Conservation (phyloP, 2,113 vertebrate species). For the Cnemophilus loriae region DNA sequence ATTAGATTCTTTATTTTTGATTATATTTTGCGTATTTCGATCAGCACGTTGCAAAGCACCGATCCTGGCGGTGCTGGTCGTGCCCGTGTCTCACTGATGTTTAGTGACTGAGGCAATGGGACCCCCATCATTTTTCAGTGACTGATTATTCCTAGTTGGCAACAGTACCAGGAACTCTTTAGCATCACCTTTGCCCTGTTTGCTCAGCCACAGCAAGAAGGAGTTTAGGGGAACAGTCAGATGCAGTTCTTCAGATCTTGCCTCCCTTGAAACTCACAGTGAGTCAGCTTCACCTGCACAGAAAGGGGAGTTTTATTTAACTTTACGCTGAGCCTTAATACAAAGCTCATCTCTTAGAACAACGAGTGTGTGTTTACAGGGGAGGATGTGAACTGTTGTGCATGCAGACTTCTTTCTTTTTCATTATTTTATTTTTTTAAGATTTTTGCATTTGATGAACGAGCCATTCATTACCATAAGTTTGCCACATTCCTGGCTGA, state of each 20-base stretch:
- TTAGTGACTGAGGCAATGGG: not conserved
- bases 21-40: not conserved
- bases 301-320: not conserved
- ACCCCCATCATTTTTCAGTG: not conserved
- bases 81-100: fast-evolving
- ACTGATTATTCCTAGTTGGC: not conserved
- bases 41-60: not conserved
- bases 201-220: not conserved
- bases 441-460: not conserved
- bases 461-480: not conserved
- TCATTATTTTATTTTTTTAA: not conserved
- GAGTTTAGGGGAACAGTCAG: not conserved
- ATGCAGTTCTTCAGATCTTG: not conserved
- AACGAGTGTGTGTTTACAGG: not conserved
- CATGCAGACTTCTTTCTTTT: not conserved
- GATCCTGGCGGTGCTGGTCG: not conserved
- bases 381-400: not conserved
- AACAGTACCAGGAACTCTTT: not conserved
- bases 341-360: not conserved
- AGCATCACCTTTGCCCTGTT: not conserved
- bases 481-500: not conserved
- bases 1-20: not conserved
- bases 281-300: not conserved
- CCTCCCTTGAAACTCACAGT: not conserved
- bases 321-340: not conserved